Percentiles rank a stretch among this genome's conserved stretches.
These are phyloP conservation scores for Tinamus guttatus DNA, from an alignment of 2,113 vertebrate genomes.

Conservation along the genomic window DNA sequence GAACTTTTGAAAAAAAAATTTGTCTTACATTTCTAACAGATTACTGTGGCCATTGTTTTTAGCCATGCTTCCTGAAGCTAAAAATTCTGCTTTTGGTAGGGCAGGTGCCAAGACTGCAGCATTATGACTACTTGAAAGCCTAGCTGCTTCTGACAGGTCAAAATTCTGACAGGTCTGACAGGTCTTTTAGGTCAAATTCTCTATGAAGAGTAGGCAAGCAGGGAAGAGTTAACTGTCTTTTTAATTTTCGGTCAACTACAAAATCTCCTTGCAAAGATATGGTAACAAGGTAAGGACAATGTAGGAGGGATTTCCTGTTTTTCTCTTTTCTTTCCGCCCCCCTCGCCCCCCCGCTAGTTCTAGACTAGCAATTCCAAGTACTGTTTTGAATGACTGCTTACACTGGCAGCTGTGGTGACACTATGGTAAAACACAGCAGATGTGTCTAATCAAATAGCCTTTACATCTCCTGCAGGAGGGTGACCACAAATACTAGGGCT, in stretches of 20 bases:
- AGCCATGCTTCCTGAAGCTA: neutral
- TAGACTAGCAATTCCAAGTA: neutral
- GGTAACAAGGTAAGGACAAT: neutral
- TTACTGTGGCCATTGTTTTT: neutral
- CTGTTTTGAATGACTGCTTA: neutral
- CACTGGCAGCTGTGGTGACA: neutral
- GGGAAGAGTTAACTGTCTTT: neutral
- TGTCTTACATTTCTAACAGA: neutral
- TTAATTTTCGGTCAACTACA: slow-evolving; percentile 1
- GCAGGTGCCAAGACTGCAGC: neutral
- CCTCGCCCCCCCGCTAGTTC: neutral
- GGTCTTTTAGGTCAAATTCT: neutral
- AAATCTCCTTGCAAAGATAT: neutral
- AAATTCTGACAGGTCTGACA: too few species aligned
- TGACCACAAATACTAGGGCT: neutral
- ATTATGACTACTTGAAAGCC: neutral
- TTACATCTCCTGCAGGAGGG: neutral
- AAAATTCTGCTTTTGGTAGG: neutral
- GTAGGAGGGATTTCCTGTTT: neutral
- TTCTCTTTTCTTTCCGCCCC: neutral
- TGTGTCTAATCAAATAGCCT: neutral
- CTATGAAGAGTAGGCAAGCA: neutral
- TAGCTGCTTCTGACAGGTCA: neutral
- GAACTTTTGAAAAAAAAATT: neutral
- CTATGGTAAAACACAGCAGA: neutral